Evolutionary conservation across 2,113 vertebrate genomes (phyloP).

Genomic region (Cinclus mexicanus): DNA sequence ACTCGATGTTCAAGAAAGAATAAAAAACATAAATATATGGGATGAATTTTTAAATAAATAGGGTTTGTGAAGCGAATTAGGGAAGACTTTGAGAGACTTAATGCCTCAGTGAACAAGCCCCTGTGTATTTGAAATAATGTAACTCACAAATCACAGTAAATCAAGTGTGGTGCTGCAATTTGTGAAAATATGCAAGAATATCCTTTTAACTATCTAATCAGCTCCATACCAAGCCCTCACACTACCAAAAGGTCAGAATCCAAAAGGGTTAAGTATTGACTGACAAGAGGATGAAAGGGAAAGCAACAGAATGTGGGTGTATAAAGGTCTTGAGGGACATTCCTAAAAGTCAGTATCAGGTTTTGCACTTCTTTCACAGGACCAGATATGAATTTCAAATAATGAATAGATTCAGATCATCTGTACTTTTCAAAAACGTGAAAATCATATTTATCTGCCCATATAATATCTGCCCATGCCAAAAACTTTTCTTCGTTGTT

Average conservation of each 20-base stretch:
- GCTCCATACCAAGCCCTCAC: neutral
- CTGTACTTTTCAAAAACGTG: neutral
- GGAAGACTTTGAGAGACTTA: neutral
- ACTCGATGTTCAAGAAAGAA: neutral
- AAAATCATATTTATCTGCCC: slow-evolving; percentile 8
- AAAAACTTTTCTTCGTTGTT: neutral
- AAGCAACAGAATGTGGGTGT: slow-evolving; percentile 42
- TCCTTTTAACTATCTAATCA: slow-evolving; percentile 33
- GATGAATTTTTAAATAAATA: neutral
- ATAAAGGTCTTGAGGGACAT: slow-evolving; percentile 48
- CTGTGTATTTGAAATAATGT: neutral
- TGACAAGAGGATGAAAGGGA: slow-evolving; percentile 60
- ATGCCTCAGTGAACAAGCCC: neutral
- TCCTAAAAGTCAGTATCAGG: slow-evolving; percentile 50
- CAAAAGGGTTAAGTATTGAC: slow-evolving; percentile 64
- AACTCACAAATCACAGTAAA: slow-evolving; percentile 14
- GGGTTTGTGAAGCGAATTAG: neutral
- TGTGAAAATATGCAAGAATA: slow-evolving; percentile 42
- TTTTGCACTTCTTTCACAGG: slow-evolving; percentile 36
- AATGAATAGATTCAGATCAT: neutral
- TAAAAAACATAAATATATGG: neutral
- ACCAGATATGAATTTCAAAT: slow-evolving; percentile 44
- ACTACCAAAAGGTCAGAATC: slow-evolving; percentile 33
- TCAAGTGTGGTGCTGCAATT: slow-evolving; percentile 1
- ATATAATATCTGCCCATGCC: neutral